Evolutionary conservation across 2,888 invertebrate genomes (phyloP).

Genomic region (Pantelozetes paolii): DNA sequence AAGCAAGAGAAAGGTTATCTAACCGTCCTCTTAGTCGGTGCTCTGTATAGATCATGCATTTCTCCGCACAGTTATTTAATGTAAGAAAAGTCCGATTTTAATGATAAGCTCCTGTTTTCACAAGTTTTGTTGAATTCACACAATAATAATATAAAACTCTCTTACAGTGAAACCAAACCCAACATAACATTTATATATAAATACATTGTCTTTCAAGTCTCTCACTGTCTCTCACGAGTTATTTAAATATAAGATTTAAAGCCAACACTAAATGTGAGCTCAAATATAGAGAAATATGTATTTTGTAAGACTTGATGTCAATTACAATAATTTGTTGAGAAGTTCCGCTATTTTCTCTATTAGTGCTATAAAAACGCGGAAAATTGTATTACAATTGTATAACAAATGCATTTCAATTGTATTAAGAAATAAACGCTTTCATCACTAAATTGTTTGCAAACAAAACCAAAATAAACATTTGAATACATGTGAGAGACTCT

Average conservation of each 20-base stretch:
- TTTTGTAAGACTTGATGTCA: neutral
- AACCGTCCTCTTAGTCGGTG: too few relatives aligned
- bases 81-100: neutral
- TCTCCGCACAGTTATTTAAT: too few relatives aligned
- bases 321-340: neutral
- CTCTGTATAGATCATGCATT: too few relatives aligned
- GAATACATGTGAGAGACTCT: too few relatives aligned
- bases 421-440: neutral
- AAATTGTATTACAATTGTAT: too few relatives aligned
- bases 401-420: too few relatives aligned
- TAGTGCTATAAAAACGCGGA: too few relatives aligned
- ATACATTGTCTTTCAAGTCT: too few relatives aligned
- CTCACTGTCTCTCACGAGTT: neutral
- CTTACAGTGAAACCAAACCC: neutral
- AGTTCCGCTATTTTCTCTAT: neutral
- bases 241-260: neutral
- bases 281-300: too few relatives aligned
- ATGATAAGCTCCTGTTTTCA: neutral
- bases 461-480: too few relatives aligned
- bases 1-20: too few relatives aligned
- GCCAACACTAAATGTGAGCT: neutral
- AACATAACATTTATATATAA: neutral
- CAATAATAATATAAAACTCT: neutral
- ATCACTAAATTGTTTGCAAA: neutral
- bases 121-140: neutral